Conservation (phyloP, 2,888 invertebrate species). For the Cylindroiulus punctatus region DNA sequence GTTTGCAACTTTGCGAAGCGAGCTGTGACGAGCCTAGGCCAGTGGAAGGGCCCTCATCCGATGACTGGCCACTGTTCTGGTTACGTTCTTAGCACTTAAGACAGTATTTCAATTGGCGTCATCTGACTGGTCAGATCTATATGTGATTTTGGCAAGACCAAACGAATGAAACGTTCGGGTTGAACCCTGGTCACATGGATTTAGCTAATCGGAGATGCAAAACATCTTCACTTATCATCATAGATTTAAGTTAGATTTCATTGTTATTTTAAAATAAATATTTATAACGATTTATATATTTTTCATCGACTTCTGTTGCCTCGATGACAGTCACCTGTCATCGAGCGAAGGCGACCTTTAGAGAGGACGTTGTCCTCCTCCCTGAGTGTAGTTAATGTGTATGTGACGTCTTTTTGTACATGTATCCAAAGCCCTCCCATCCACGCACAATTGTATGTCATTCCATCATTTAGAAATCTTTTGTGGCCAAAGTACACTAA, state of each 20-base stretch:
- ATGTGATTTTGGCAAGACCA: background rate
- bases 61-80: background rate
- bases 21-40: background rate
- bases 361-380: background rate
- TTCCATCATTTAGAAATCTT: conserved; percentile 33
- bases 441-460: conserved; percentile 36
- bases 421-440: conserved; percentile 21
- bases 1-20: background rate
- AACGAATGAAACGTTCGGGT: background rate
- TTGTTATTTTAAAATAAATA: conserved; percentile 40
- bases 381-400: background rate
- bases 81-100: background rate
- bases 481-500: conserved; percentile 43
- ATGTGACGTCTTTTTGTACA: background rate
- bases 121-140: background rate
- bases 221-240: background rate
- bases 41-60: background rate
- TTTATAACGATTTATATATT: conserved; percentile 43
- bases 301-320: background rate
- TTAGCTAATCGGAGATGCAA: background rate
- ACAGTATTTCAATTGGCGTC: background rate
- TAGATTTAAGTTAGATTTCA: conserved; percentile 30
- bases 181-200: background rate
- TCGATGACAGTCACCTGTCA: background rate
- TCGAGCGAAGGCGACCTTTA: background rate